Conservation (phyloP, 2,888 invertebrate species). For the Phrixothrix hirtus region DNA sequence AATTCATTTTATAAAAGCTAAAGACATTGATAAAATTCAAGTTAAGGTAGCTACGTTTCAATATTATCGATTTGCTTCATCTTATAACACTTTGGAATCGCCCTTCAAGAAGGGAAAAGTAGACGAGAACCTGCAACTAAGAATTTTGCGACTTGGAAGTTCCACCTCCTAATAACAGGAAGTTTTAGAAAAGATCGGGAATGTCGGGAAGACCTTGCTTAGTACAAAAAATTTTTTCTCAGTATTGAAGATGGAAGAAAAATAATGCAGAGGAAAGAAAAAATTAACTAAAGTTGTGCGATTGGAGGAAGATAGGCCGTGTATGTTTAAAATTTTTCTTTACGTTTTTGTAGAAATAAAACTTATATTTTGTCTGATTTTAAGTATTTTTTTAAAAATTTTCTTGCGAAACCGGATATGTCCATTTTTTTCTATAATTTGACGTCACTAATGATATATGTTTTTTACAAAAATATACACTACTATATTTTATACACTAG, state of each 20-base stretch:
- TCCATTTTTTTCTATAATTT: too few species aligned
- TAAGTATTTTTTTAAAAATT: too few species aligned
- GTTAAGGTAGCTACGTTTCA: neutral
- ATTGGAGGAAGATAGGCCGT: neutral
- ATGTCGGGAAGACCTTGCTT: too few species aligned
- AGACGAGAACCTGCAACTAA: neutral
- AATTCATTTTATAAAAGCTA: neutral
- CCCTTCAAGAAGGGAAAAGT: neutral
- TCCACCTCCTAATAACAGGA: neutral
- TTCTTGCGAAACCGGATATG: too few species aligned
- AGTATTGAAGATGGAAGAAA: neutral
- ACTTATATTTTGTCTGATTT: too few species aligned
- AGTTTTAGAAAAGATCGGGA: neutral
- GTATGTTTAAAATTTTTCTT: too few species aligned
- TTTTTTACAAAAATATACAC: too few species aligned
- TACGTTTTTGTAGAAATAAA: too few species aligned
- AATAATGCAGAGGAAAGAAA: neutral
- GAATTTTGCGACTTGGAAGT: too few species aligned
- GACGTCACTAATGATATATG: too few species aligned
- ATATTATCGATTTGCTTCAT: conserved; percentile 1
- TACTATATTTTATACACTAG: too few species aligned
- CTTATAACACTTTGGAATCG: neutral
- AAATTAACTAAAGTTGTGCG: neutral
- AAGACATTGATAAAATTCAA: neutral
- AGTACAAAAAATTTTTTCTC: neutral